Base-by-base conservation (phyloP, 2,888 invertebrate species). In the Anodontia alba region DNA sequence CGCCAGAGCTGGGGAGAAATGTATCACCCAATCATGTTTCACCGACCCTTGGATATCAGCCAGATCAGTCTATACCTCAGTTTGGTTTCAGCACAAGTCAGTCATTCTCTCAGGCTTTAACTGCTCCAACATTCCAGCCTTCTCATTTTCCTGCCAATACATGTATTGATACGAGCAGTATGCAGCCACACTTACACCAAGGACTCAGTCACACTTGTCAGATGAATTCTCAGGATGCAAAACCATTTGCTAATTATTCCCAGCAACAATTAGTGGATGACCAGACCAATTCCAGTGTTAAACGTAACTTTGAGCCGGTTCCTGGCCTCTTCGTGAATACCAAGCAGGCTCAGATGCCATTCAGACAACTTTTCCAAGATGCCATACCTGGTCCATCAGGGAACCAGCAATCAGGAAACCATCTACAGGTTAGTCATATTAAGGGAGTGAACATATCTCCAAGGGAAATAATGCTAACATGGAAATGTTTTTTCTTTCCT, bases 321-420 rank as follows among this genome's bases (percentile, higher is more conserved):
- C 20, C 23, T 7, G 62, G 62, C 33, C 23, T 62, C 23, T 75
- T 73, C 10, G 74, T 86, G 38, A 86, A 86, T 33, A 81, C 81
- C 2, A 78, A 79, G 26, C 82, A 87, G 66, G 79, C 82, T 33
- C 84, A 84, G 78, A 72, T 78, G 73, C 70, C 82, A 17, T 81
- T 72, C 69, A 76, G 66, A 69, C 80, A 71, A 1, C 36, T 83
- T n/a, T 86, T 86, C 67, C 83, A 80, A 69, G 62, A 75, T 26
- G 69, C 78, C 38, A 66, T 81, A 1, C 57, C 82, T n/a, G 86
- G 83, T 42, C 78, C 82, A 0, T 81, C 83, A 12, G 62, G 62
- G 8, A n/a, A 12, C 23, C 23, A 33, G 10, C 66, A 72, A 43
- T 20, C 17, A 1, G 20, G 12, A 7, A 57, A 72, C 12, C 72